Evolutionary conservation across 53 echinoderm and acorn worm genomes (phyloP).

Genomic region (Echinarachnius parma): DNA sequence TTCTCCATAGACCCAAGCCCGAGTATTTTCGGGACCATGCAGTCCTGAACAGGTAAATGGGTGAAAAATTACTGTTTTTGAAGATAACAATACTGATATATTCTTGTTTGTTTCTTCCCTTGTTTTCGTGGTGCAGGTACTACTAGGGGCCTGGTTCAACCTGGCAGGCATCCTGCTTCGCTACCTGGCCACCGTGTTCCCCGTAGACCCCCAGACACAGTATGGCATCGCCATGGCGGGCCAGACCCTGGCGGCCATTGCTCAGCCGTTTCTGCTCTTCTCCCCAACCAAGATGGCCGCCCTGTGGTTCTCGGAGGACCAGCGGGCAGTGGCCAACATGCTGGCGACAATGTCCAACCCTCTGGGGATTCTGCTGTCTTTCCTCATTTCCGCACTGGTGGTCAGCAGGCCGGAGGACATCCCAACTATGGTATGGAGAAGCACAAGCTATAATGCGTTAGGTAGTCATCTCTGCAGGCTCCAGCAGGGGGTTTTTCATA

Average conservation of each 20-base stretch:
- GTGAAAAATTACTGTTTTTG: too few relatives aligned
- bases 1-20: too few relatives aligned
- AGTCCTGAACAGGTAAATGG: too few relatives aligned
- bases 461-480: too few relatives aligned
- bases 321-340: conserved; percentile 76
- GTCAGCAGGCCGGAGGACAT: conserved; percentile 65
- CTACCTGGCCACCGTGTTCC: conserved; percentile 57
- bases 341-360: conserved; percentile 89
- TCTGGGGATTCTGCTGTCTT: conserved; percentile 76
- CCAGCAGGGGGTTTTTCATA: too few relatives aligned
- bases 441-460: too few relatives aligned
- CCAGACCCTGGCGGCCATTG: conserved; percentile 79
- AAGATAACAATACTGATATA: too few relatives aligned
- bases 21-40: too few relatives aligned
- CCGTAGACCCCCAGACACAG: conserved; percentile 48
- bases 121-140: too few relatives aligned
- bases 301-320: conserved; percentile 76
- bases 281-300: conserved; percentile 90
- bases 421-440: conserved; percentile 63
- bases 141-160: conserved; percentile 78
- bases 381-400: conserved; percentile 67
- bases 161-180: conserved; percentile 65
- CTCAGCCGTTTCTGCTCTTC: conserved; percentile 86
- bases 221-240: conserved; percentile 77
- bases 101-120: too few relatives aligned